Evolutionary conservation across 2,888 invertebrate genomes (phyloP).

Genomic region (Eudemis profundana): DNA sequence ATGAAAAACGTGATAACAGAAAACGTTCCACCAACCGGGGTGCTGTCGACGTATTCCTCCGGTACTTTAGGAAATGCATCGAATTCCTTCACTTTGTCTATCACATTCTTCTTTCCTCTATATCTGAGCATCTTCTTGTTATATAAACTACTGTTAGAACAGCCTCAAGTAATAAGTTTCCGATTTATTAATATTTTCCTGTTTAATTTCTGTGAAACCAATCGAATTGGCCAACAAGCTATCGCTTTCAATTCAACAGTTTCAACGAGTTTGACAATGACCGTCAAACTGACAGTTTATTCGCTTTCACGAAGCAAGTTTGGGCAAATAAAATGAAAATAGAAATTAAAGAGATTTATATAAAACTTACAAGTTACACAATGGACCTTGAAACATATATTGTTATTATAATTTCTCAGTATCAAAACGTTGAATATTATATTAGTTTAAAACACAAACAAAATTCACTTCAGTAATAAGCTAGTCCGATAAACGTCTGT

Average conservation of each 20-base stretch:
- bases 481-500: background rate
- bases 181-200: constrained; percentile 13
- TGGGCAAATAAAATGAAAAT: background rate
- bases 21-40: constrained; percentile 95
- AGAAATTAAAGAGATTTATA: too few relatives aligned
- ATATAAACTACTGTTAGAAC: constrained; percentile 4
- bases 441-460: too few relatives aligned
- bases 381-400: too few relatives aligned
- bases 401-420: too few relatives aligned
- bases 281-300: constrained; percentile 1
- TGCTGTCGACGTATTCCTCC: constrained; percentile 94
- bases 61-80: constrained; percentile 98
- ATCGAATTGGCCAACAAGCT: constrained; percentile 10
- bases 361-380: too few relatives aligned
- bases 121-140: constrained; percentile 78
- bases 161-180: constrained; percentile 7
- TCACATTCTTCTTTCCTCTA: constrained; percentile 84
- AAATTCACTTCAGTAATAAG: background rate
- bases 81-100: constrained; percentile 94
- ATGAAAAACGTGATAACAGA: constrained; percentile 91
- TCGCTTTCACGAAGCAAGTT: background rate
- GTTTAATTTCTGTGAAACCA: background rate
- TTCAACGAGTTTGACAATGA: constrained; percentile 19
- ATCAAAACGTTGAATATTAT: too few relatives aligned
- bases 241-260: background rate